Evolutionary conservation across 2,888 invertebrate genomes (phyloP).

Genomic region (Diploptera punctata): DNA sequence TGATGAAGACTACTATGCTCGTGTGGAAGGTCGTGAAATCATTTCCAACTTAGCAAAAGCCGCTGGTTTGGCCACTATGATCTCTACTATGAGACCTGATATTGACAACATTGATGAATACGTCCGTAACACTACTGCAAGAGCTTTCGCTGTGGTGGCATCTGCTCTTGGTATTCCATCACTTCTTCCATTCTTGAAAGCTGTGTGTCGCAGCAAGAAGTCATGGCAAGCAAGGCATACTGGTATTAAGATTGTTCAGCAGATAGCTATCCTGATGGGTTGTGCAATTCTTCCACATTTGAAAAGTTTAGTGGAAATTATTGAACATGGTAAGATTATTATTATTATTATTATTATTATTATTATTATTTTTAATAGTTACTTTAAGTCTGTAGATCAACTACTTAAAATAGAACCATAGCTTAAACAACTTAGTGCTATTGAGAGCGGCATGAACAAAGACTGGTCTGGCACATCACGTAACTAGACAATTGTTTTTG

Average conservation of each 20-base stretch:
- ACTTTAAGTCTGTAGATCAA: too few species aligned
- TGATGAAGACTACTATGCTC: slow-evolving; percentile 99
- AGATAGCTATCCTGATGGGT: slow-evolving; percentile 99
- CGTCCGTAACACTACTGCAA: slow-evolving; percentile 98
- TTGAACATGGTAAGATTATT: slow-evolving; percentile 95
- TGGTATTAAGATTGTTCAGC: slow-evolving; percentile 99
- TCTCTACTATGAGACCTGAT: slow-evolving; percentile 99
- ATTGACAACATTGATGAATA: slow-evolving; percentile 99
- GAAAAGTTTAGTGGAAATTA: slow-evolving; percentile 97
- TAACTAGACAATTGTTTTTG: too few species aligned
- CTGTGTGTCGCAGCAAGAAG: slow-evolving; percentile 98
- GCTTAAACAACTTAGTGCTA: too few species aligned
- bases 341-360: too few species aligned
- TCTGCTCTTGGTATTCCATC: slow-evolving; percentile 97
- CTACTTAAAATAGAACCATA: too few species aligned
- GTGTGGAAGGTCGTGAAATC: slow-evolving; percentile 99
- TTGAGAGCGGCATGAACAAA: too few species aligned
- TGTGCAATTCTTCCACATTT: slow-evolving; percentile 99
- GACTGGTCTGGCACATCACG: too few species aligned
- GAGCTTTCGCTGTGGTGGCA: slow-evolving; percentile 99
- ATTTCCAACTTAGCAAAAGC: slow-evolving; percentile 99
- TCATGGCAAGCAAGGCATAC: slow-evolving; percentile 99
- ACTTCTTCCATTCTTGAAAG: slow-evolving; percentile 95
- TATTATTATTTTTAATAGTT: too few species aligned
- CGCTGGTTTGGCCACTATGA: slow-evolving; percentile 99